A percentile compares a stretch with the other conserved stretches of the same genome.
Conservation (phyloP, 2,888 invertebrate genomes). For the Eretmocerus hayati region DNA sequence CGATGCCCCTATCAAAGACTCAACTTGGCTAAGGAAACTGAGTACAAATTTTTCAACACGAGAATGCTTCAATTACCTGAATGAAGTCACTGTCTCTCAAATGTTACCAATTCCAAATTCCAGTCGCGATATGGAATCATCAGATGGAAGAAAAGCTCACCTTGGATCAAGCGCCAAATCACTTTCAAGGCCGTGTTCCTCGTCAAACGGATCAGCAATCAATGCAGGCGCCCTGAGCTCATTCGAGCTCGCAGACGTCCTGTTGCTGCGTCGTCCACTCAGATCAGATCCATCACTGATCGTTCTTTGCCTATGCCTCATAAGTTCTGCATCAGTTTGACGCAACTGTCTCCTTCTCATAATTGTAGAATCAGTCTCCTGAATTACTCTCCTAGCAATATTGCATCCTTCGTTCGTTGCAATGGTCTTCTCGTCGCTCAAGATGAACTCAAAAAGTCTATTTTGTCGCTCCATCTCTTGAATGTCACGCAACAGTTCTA, state of each 20-base stretch:
- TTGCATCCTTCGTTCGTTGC: conserved; percentile 31
- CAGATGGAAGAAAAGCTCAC: no score
- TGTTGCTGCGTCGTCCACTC: conserved; percentile 13
- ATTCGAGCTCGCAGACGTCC: background rate
- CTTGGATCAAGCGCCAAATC: no score
- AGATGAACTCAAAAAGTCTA: conserved; percentile 37
- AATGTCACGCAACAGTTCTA: conserved; percentile 35
- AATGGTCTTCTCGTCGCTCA: conserved; percentile 33
- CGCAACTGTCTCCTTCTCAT: background rate
- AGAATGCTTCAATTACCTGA: no score
- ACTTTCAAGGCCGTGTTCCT: no score
- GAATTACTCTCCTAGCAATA: conserved; percentile 28
- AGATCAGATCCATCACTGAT: conserved; percentile 11
- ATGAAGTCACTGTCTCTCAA: no score
- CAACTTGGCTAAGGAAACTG: no score
- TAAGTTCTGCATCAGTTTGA: background rate
- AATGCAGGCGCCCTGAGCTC: no score
- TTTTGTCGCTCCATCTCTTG: conserved; percentile 42
- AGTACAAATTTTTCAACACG: no score
- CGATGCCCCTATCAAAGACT: no score
- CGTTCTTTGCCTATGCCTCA: conserved; percentile 1
- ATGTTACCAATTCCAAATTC: no score
- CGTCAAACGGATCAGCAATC: no score
- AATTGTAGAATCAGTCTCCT: conserved; percentile 1
- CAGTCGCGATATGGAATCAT: no score